Percentiles rank a stretch among this genome's conserved stretches.
Conservation (phyloP, 1,140 invertebrate genomes). For the Drosophila subobscura region DNA sequence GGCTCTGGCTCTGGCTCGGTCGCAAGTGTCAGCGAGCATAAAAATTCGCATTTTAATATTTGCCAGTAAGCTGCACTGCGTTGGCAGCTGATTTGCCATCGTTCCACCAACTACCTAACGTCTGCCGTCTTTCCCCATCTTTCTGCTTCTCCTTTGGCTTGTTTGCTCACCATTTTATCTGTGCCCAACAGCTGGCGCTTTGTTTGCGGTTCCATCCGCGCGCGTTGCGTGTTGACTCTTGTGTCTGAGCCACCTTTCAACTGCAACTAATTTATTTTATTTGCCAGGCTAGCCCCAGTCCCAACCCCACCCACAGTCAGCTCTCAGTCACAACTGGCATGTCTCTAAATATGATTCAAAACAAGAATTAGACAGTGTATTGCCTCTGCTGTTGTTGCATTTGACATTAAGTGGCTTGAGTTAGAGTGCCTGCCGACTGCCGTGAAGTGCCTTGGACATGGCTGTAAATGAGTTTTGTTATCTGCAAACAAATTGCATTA, state of each 20-base stretch:
- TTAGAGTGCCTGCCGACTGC: conserved; percentile 31
- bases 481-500: conserved; percentile 73
- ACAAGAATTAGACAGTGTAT: conserved; percentile 80
- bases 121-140: neutral
- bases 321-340: neutral
- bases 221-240: conserved; percentile 80
- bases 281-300: conserved; percentile 55
- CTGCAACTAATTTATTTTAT: conserved; percentile 82
- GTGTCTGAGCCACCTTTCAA: conserved; percentile 79
- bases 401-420: conserved; percentile 67
- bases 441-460: conserved; percentile 55
- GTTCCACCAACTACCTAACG: conserved; percentile 11
- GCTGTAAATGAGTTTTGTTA: conserved; percentile 75
- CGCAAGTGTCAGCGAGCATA: conserved; percentile 75
- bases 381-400: conserved; percentile 46
- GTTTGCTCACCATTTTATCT: conserved; percentile 78
- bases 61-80: conserved; percentile 72
- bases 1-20: conserved; percentile 9
- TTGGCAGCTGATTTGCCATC: conserved; percentile 75
- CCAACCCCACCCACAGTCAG: no score
- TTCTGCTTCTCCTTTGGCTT: conserved; percentile 37
- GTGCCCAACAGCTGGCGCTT: conserved; percentile 75
- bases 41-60: conserved; percentile 82
- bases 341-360: conserved; percentile 73
- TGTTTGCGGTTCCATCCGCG: conserved; percentile 72